Evolutionary conservation across 2,888 invertebrate genomes (phyloP), one percentile per base, ranked within the genome.

Genomic region (Dicyrtomina minuta): DNA sequence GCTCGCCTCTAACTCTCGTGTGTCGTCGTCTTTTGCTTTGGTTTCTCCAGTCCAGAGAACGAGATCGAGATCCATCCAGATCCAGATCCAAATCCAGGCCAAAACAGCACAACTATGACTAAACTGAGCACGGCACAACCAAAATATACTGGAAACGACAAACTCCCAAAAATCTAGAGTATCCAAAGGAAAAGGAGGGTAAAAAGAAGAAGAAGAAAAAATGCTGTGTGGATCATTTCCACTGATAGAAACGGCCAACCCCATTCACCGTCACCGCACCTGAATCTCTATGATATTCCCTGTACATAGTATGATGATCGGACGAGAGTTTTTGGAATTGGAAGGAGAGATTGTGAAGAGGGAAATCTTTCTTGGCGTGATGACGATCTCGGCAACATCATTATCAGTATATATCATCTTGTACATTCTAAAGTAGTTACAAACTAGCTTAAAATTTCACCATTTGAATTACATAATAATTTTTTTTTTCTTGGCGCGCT

Each of bases 391-490:
- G 65, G 55, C 39, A 55, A 55, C 44, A 65, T 55, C 65, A 65
- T 65, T 65, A 65, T 65, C 65, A 56, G 43, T 65, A n/a, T 55
- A 56, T 65, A 65, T 65, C 65, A 65, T 65, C 55, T 55, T 65
- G 53, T 65, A 41, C 53, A 43, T 56, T 41, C 65, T 39, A 43
- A 65, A 65, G 55, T 65, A 39, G 64, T 33, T 64, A 64, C 64
- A n/a, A n/a, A 53, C 27, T 61, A 24, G 17, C 22, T 27, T 26
- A 55, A 55, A 53, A 17, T 33, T 33, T 33, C 33, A 33, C 33
- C 33, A 33, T 33, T n/a, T 33, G 33, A 33, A 33, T 33, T 33
- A 33, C n/a, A n/a, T 33, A 5, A 33, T 33, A 8, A 8, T 33
- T 33, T 33, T 33, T 33, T 33, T 33, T 33, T 33, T 33, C 33